A percentile compares a stretch with the other conserved stretches of the same genome.
phyloP scores from a whole-genome alignment of 2,797 vertebrate species.

The Aselliscus stoliczkanus region DNA sequence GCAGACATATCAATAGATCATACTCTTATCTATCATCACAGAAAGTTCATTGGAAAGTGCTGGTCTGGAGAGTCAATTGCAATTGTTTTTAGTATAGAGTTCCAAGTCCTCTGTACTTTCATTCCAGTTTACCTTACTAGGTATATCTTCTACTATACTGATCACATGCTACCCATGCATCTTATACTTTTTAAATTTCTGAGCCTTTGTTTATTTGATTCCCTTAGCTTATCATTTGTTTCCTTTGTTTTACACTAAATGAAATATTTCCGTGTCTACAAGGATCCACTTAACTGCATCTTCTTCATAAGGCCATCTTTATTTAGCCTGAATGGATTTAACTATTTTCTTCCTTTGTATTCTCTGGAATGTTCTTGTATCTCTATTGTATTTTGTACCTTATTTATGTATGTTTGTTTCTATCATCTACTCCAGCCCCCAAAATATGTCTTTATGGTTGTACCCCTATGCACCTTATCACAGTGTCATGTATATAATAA shows the following conservation, averaged over 20 bases:
- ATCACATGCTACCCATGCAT: not conserved
- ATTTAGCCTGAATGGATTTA: not conserved
- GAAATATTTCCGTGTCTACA: not conserved
- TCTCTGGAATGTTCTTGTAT: not conserved
- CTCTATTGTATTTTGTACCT: not conserved
- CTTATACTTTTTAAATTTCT: not conserved
- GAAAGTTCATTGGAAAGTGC: not conserved
- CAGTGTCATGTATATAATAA: not conserved
- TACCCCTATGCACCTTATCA: not conserved
- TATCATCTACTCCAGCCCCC: not conserved
- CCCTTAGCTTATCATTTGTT: not conserved
- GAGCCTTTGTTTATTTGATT: not conserved
- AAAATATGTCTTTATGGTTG: not conserved
- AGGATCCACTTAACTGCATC: not conserved
- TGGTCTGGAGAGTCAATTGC: not conserved
- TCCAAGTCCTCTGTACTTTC: not conserved
- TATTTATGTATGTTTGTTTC: not conserved
- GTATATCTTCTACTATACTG: not conserved
- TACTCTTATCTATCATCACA: not conserved
- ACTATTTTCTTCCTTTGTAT: not conserved
- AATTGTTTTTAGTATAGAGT: not conserved
- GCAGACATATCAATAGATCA: not conserved
- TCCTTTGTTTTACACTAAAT: constrained; percentile 7
- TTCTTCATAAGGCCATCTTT: not conserved
- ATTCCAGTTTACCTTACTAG: not conserved